Base-by-base conservation (phyloP, 2,888 invertebrate genomes). In the Rapana venosa region DNA sequence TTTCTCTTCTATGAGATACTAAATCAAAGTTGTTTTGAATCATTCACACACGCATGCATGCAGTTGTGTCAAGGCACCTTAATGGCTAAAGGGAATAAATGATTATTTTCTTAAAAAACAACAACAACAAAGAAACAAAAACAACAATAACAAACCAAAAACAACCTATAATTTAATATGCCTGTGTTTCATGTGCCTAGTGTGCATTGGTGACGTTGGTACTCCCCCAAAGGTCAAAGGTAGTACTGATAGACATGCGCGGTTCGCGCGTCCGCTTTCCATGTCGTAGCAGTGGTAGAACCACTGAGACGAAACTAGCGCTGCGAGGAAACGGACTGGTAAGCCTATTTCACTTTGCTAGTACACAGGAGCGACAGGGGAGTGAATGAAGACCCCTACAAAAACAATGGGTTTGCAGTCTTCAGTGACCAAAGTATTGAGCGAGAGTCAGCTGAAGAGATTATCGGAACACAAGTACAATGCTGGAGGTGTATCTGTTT, bases 391-490 rank as follows among this genome's bases (percentile, higher is more conserved):
- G 32, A 83, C 61, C 32, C n/a, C 36, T 22, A 36, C n/a, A 15
- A 56, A 79, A 81, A 56, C 66, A 20, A 61, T 66, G 83, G 83
- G 88, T 66, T 66, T 66, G 20, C 81, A 83, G 61, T 83, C 83
- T 35, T 32, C 83, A 66, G 81, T 66, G 88, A 22, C 79, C 20
- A 84, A 90, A 58, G 91, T 94, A 81, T 92, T 97, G 87, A 93
- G 94, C 2, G 92, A 93, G n/a, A 93, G 92, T 36, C 99, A 99
- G 97, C 97, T 99, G 96, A 98, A 98, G 96, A 97, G 98, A 96
- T 97, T 99, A 91, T 97, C 98, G 95, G 99, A 99, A 96, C 99
- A 99, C 97, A 98, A 98, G 97, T 99, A 99, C 97, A 98, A 98
- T 95, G 98, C 98, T 96, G 97, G 97, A 94, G 98, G 98, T 96